Evolutionary conservation across 2,113 vertebrate genomes (phyloP).

Genomic region (Mus pahari): DNA sequence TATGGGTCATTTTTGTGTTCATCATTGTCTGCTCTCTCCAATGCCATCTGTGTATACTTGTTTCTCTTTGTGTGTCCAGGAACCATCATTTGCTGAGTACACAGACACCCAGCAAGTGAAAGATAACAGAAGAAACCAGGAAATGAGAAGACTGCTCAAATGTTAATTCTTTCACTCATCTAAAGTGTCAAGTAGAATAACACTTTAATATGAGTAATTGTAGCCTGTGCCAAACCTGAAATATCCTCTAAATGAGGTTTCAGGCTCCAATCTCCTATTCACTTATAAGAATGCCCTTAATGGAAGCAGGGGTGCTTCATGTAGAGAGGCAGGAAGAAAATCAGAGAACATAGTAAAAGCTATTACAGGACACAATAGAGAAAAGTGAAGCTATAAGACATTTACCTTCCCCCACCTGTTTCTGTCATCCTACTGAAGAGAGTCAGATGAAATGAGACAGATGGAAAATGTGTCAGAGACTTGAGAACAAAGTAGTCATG

Average conservation of each 20-base stretch:
- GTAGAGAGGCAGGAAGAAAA: too few relatives aligned
- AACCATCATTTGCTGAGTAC: background rate
- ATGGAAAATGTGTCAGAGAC: too few relatives aligned
- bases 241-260: background rate
- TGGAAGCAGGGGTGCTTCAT: too few relatives aligned
- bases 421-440: too few relatives aligned
- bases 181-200: background rate
- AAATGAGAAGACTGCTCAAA: background rate
- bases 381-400: too few relatives aligned
- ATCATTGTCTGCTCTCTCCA: too few relatives aligned
- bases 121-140: background rate
- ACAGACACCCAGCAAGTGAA: background rate
- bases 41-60: background rate
- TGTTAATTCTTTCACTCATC: background rate
- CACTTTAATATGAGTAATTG: background rate
- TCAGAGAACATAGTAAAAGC: too few relatives aligned
- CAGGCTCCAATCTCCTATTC: background rate
- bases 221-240: background rate
- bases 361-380: too few relatives aligned
- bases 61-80: background rate
- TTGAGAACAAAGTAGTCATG: too few relatives aligned
- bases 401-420: too few relatives aligned
- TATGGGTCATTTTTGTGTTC: too few relatives aligned
- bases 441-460: too few relatives aligned
- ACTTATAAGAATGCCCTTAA: background rate